Percentiles rank a stretch among this genome's conserved stretches.
Conservation (phyloP, 2,113 vertebrate species). For the Alectura lathami region DNA sequence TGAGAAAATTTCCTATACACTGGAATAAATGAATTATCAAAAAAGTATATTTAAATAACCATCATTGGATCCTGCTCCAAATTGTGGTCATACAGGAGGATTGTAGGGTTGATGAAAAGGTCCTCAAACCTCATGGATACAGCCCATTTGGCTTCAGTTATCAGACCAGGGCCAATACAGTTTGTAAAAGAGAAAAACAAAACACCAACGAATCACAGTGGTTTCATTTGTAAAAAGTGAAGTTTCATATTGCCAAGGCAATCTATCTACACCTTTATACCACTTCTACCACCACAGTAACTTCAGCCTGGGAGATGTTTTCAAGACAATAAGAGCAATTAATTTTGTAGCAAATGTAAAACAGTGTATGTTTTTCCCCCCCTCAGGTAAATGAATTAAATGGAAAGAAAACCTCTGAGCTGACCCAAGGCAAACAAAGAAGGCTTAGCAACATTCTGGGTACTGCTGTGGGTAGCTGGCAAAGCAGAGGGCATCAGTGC, state of each 20-base stretch:
- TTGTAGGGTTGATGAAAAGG: accelerated
- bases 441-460: background rate
- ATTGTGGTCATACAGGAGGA: background rate
- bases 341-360: constrained; percentile 30
- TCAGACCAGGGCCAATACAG: background rate
- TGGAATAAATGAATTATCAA: background rate
- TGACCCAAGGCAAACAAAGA: background rate
- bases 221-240: background rate
- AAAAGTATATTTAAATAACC: background rate
- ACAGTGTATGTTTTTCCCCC: background rate
- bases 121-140: background rate
- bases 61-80: background rate
- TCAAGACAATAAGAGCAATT: constrained; percentile 21
- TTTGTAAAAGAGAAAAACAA: background rate
- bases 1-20: background rate
- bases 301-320: constrained; percentile 33
- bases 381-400: background rate
- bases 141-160: background rate
- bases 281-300: constrained; percentile 56
- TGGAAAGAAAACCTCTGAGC: background rate
- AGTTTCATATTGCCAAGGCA: background rate
- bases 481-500: background rate
- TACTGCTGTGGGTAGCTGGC: accelerated
- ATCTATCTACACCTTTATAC: background rate
- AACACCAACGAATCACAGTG: background rate